Conservation (phyloP, 2,797 vertebrate species). For the Carapus acus region DNA sequence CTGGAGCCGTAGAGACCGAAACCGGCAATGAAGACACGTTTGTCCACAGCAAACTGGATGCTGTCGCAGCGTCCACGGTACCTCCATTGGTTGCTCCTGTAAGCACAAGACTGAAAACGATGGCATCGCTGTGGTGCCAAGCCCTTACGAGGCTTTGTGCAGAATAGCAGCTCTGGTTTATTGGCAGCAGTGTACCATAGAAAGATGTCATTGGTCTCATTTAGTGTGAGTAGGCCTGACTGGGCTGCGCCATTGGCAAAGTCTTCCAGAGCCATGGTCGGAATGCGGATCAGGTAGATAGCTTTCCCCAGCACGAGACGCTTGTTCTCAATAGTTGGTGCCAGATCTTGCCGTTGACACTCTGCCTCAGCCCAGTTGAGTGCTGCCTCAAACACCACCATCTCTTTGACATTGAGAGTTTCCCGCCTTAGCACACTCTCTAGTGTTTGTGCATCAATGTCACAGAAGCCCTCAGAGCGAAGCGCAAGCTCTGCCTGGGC, state of each 20-base stretch:
- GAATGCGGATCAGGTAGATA: constrained; percentile 91
- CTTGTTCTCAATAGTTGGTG: constrained; percentile 84
- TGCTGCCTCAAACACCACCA: constrained; percentile 90
- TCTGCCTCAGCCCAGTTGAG: constrained; percentile 94
- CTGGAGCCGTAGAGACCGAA: constrained; percentile 96
- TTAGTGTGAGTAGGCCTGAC: constrained; percentile 89
- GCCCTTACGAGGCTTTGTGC: constrained; percentile 83
- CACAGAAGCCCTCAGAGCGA: constrained; percentile 94
- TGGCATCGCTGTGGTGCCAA: constrained; percentile 91
- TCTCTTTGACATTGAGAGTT: constrained; percentile 96
- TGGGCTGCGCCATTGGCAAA: constrained; percentile 94
- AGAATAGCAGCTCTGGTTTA: constrained; percentile 88
- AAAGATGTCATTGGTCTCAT: constrained; percentile 95
- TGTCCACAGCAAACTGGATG: constrained; percentile 97
- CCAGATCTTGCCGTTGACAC: constrained; percentile 83
- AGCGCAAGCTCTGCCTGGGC: constrained; percentile 93
- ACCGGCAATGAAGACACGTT: constrained; percentile 91
- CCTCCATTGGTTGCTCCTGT: constrained; percentile 98
- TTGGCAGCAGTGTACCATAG: constrained; percentile 95
- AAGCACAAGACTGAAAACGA: constrained; percentile 96
- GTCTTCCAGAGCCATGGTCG: constrained; percentile 91
- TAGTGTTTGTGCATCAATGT: constrained; percentile 90
- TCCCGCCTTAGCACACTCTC: constrained; percentile 94
- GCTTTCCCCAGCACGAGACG: constrained; percentile 88
- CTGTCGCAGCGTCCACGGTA: constrained; percentile 96